Evolutionary conservation across 92 coral and sea anemone species (phyloP), one percentile per base, ranked within the genome.

Genomic region (Palythoa grandiflora): DNA sequence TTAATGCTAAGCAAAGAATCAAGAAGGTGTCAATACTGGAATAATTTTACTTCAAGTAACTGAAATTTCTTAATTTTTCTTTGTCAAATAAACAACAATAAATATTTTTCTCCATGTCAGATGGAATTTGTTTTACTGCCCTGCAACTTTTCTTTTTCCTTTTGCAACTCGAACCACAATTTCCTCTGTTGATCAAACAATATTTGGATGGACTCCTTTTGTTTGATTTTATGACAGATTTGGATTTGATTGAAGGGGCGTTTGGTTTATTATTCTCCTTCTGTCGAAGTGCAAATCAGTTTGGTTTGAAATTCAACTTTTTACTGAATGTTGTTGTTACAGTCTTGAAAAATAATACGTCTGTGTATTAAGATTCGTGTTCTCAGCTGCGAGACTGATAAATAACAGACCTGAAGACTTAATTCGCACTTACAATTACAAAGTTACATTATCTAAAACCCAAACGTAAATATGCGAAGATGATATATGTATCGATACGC

Each of bases 21-120:
- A 71, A 65, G 28, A 65, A 65, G 86, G 60, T 77, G 83, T 77
- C 12, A 77, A 52, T 77, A 36, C 5, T 81, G 75, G 65, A 81
- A 71, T 81, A 76, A 81, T 66, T 63, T 65, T 81, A 51, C 74
- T 81, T 66, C 2, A 16, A 21, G 61, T 47, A 81, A 80, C 65
- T 80, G 75, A 40, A 65, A 63, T 80, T 80, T 80, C 59, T 16
- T 68, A 65, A 80, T 38, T 75, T 68, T 63, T 48, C 60, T 50
- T 14, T 9, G 51, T 81, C 44, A 38, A 19, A 21, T 14, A 81
- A 40, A 81, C 10, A 81, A 59, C 48, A 79, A 39, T 61, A 36
- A 19, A n/a, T 5, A 37, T 60, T 60, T 37, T 61, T 35, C 38
- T 53, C 47, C 51, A 5, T 44, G 48, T 75, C 17, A 19, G 51